Evolutionary conservation across 2,797 vertebrate genomes (phyloP).

Genomic region (Enteromius thamalakanensis): DNA sequence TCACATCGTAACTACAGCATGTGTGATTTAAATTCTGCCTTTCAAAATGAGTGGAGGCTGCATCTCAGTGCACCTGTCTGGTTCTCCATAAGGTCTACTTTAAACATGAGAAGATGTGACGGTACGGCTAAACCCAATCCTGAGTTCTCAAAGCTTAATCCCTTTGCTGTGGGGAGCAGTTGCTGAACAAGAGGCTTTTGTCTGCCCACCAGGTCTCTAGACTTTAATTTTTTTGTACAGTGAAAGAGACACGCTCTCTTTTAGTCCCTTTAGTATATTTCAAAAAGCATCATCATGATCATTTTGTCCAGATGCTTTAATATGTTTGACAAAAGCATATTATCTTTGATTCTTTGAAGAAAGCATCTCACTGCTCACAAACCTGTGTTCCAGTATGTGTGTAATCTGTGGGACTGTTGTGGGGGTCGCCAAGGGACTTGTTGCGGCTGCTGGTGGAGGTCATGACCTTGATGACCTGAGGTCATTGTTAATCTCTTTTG

Average conservation of each 20-base stretch:
- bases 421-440: constrained; percentile 39
- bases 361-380: neutral
- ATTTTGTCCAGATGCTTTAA: neutral
- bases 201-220: constrained; percentile 17
- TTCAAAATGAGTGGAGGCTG: neutral
- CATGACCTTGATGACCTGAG: constrained; percentile 37
- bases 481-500: constrained; percentile 33
- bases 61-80: neutral
- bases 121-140: constrained; percentile 8
- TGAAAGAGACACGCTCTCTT: constrained; percentile 8
- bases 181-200: constrained; percentile 35
- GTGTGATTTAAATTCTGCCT: neutral
- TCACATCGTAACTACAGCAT: neutral
- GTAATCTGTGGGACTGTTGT: neutral
- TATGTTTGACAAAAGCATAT: neutral
- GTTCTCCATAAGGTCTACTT: constrained; percentile 9
- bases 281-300: neutral
- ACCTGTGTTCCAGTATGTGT: neutral
- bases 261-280: constrained; percentile 2
- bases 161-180: constrained; percentile 24
- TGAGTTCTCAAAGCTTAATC: constrained; percentile 34
- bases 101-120: constrained; percentile 42
- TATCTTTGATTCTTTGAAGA: constrained; percentile 1
- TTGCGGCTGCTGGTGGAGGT: constrained; percentile 34
- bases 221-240: constrained; percentile 17